These are phyloP conservation scores for Ligdia adustata DNA, from an alignment of 2,888 invertebrate genomes.

Conservation along the genomic window DNA sequence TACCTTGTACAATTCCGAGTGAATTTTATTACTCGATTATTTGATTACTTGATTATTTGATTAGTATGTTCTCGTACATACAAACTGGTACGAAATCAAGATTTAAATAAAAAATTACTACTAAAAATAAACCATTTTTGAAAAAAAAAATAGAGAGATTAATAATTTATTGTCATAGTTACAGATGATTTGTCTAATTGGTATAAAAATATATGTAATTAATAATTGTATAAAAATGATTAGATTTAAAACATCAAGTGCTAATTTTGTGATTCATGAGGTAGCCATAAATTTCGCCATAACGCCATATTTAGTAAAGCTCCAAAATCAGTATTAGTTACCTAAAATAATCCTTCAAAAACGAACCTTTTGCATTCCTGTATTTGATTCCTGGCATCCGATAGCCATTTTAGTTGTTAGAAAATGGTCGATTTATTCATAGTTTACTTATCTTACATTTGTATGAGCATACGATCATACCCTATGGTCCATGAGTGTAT, in stretches of 20 bases:
- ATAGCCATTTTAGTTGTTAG: conserved; percentile 58
- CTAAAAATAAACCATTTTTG: too few species aligned
- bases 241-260: conserved; percentile 65
- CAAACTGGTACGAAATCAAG: too few species aligned
- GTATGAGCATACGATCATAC: conserved; percentile 58
- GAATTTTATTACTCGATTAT: too few species aligned
- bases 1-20: too few species aligned
- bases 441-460: conserved; percentile 12
- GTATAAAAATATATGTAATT: conserved; percentile 51
- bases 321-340: conserved; percentile 62
- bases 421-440: conserved; percentile 36
- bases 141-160: too few species aligned
- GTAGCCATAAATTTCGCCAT: conserved; percentile 82
- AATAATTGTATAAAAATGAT: conserved; percentile 59
- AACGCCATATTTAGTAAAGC: conserved; percentile 50
- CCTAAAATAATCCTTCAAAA: conserved; percentile 45
- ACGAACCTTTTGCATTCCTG: conserved; percentile 66
- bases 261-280: conserved; percentile 79
- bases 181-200: conserved; percentile 31
- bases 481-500: conserved; percentile 73
- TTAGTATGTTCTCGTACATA: too few species aligned
- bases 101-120: too few species aligned
- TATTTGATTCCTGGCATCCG: conserved; percentile 59
- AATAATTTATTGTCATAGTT: too few species aligned
- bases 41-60: too few species aligned